A percentile compares a stretch with the other conserved stretches of the same genome.
These are phyloP conservation scores for Drosophila triauraria DNA, from an alignment of 1,140 invertebrate species.

Conservation along the genomic window DNA sequence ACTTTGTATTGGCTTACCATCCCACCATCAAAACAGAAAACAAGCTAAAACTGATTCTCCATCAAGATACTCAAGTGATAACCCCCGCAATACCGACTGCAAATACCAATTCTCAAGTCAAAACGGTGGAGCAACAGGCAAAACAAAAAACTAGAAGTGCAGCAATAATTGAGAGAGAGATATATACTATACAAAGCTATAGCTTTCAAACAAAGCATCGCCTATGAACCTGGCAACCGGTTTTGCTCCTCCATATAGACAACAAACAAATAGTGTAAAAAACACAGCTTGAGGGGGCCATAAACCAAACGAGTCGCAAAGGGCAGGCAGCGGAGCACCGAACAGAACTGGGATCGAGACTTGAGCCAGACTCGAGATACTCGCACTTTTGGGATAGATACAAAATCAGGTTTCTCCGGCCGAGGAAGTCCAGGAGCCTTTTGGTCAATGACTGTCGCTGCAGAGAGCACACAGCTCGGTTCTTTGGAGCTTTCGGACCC, in stretches of 20 bases:
- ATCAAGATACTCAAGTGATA: slow-evolving; percentile 36
- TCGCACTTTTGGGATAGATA: slow-evolving; percentile 63
- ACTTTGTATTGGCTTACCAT: slow-evolving; percentile 42
- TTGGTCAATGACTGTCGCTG: slow-evolving; percentile 55
- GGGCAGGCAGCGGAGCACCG: slow-evolving; percentile 31
- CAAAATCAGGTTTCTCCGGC: slow-evolving; percentile 56
- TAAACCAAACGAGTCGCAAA: slow-evolving; percentile 70
- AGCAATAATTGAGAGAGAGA: slow-evolving; percentile 27
- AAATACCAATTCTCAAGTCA: slow-evolving; percentile 27
- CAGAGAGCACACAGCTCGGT: slow-evolving; percentile 12
- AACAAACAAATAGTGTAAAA: slow-evolving; percentile 66
- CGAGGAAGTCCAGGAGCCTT: slow-evolving; percentile 52
- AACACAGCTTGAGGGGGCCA: slow-evolving; percentile 64
- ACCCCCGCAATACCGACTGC: slow-evolving; percentile 42
- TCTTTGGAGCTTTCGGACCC: slow-evolving; percentile 9
- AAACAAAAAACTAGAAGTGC: slow-evolving; percentile 49
- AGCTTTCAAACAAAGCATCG: slow-evolving; percentile 50
- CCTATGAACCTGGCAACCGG: slow-evolving; percentile 63
- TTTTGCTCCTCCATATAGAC: slow-evolving; percentile 56
- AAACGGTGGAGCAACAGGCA: slow-evolving; percentile 6
- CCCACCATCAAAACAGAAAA: slow-evolving; percentile 64
- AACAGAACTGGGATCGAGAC: slow-evolving; percentile 26
- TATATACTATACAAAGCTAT: slow-evolving; percentile 44
- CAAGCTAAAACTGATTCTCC: slow-evolving; percentile 46
- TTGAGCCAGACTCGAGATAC: slow-evolving; percentile 43